Base-by-base conservation (phyloP, 2,797 vertebrate genomes). In the Diplodus sargus region DNA sequence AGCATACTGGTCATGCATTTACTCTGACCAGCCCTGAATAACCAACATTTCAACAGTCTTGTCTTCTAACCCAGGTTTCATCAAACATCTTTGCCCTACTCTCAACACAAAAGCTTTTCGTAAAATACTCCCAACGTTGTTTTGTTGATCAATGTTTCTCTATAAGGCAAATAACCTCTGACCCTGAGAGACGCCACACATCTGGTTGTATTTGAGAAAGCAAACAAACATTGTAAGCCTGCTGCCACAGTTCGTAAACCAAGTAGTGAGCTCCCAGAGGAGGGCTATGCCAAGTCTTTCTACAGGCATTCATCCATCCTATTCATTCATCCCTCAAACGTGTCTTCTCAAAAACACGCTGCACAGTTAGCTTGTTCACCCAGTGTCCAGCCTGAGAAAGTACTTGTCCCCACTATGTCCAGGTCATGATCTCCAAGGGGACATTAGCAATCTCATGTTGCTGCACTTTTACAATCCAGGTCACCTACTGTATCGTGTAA, bases 201-300 rank as follows among this genome's bases (percentile, higher is more conserved):
- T 95, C 93, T 94, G 92, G 91, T 90, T 88, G 86, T 39, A 78
- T 90, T 92, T 91, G 74, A 79, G 67, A 87, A 91, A 81, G 66
- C 79, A 84, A 89, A 86, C 89, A 91, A 89, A 91, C 87, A 88
- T 87, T 73, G 78, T 83, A 81, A 89, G 75, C 74, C 87, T 54
- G 76, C 84, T 28, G 82, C 82, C 82, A 87, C 62, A 60, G 83
- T 85, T 70, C 61, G 53, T 84, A 87, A 87, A 89, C 67, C 76
- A 70, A 81, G 80, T 45, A 69, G 28, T 79, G 81, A 72, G 68
- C 74, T 87, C 89, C 71, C 64, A 16, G 39, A 78, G 82, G 72
- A 73, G 61, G 67, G 53, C 39, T 54, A 20, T 53, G 45, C 28
- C 42, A 66, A 73, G 65, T 57, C 69, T 22, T 60, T 73, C 78